Base-by-base conservation (phyloP, 2,888 invertebrate species). In the Rotaria macrura region DNA sequence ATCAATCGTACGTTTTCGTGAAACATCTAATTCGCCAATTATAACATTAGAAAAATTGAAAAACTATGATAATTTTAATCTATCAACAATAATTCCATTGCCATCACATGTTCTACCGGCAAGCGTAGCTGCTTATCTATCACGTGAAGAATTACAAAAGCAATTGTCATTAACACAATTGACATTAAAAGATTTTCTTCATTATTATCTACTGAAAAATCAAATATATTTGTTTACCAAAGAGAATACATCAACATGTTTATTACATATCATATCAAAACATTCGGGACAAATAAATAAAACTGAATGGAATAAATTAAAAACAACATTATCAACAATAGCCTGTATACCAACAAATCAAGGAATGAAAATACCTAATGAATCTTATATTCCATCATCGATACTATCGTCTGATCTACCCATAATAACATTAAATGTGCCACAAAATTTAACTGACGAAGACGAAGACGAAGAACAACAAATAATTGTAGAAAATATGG, bases 141-240 rank as follows among this genome's bases (percentile, higher is more conserved):
- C 79, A n/a, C 23, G 43, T 14, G 79, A 79, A 43, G 79, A 79
- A 79, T 79, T 79, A 43, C 40, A 40, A 43, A 79, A 79, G 12
- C 79, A 79, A 43, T 43, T 79, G 43, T 43, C 40, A n/a, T 79
- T 79, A 79, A 79, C n/a, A 38, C 79, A 40, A n/a, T 79, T 79
- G 6, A 43, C 79, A 79, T 43, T 79, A 12, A 79, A 79, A 79
- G 79, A 79, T n/a, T 43, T 79, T 79, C 43, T 79, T 43, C 40
- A 40, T 79, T 43, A 43, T 79, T 79, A 79, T 79, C 17, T 79
- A n/a, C 25, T 43, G 6, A 79, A 79, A 79, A 79, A 1, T 79
- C 79, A 79, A 79, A 25, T 43, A 43, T 9, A 79, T 79, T n/a
- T 79, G 5, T 79, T 79, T n/a, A 43, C 43, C 17, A 79, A n/a